These are phyloP conservation scores for Cosmia pyralina DNA, from an alignment of 2,888 invertebrate species.

Conservation along the genomic window DNA sequence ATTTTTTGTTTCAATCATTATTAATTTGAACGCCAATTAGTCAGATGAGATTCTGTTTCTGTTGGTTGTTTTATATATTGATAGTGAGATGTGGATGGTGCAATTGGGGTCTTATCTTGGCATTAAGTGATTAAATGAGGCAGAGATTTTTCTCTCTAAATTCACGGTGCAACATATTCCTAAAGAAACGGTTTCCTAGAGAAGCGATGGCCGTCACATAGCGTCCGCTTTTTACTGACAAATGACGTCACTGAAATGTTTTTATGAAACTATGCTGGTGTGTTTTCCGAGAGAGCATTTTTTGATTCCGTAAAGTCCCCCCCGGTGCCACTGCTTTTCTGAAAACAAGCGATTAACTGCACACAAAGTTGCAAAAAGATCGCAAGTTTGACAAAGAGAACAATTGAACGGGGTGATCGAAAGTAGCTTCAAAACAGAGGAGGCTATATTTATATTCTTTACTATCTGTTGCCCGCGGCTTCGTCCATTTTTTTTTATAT, in stretches of 20 bases:
- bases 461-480: no score
- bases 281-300: not conserved
- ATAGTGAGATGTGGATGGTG: not conserved
- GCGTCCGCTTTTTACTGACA: not conserved
- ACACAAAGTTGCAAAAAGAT: not conserved
- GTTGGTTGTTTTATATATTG: slow-evolving; percentile 46
- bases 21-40: slow-evolving; percentile 87
- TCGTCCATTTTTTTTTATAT: no score
- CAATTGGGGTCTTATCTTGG: not conserved
- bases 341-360: not conserved
- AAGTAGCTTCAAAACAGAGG: not conserved
- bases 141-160: not conserved
- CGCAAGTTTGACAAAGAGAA: not conserved
- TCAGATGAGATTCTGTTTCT: slow-evolving; percentile 65
- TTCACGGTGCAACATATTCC: not conserved
- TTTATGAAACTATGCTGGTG: not conserved
- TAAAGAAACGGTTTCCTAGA: not conserved
- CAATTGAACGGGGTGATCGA: not conserved
- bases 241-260: not conserved
- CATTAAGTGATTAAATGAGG: not conserved
- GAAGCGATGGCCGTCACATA: not conserved
- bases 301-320: not conserved
- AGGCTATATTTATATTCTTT: no score
- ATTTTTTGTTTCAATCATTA: slow-evolving; percentile 83
- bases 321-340: not conserved